These are phyloP conservation scores for Oxyscelio sp. DNA, from an alignment of 2,888 invertebrate genomes.

Conservation along the genomic window DNA sequence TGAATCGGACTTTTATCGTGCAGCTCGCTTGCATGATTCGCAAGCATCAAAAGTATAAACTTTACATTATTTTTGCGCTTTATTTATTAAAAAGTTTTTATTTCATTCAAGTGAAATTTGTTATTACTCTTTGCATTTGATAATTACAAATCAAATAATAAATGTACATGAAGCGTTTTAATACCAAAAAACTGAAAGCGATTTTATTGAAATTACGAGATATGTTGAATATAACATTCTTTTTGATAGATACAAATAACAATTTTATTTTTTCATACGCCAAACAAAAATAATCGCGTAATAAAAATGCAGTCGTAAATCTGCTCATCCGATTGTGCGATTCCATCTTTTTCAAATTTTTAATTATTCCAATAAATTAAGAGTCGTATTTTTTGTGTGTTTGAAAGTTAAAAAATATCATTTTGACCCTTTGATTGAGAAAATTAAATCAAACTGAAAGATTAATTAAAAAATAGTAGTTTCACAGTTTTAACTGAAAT, in stretches of 20 bases:
- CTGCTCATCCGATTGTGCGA: not conserved
- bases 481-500: not conserved
- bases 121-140: slow-evolving; percentile 30
- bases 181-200: slow-evolving; percentile 21
- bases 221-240: slow-evolving; percentile 40
- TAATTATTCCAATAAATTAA: slow-evolving; percentile 19
- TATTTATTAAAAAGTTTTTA: slow-evolving; percentile 23
- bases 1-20: not conserved
- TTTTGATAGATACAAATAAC: slow-evolving; percentile 30
- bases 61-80: slow-evolving; percentile 15
- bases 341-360: slow-evolving; percentile 15
- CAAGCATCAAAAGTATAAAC: not conserved
- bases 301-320: slow-evolving; percentile 25
- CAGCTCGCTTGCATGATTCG: not conserved
- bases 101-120: slow-evolving; percentile 8
- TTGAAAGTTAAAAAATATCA: not conserved
- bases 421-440: not conserved
- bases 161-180: slow-evolving; percentile 21
- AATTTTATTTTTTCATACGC: slow-evolving; percentile 32
- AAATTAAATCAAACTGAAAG: not conserved
- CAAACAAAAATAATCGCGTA: slow-evolving; percentile 25
- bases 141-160: slow-evolving; percentile 50
- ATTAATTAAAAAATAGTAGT: not conserved
- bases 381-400: not conserved
- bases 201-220: slow-evolving; percentile 44